Evolutionary conservation across 2,797 vertebrate genomes (phyloP).

Genomic region (Parotocinclus haroldoi): DNA sequence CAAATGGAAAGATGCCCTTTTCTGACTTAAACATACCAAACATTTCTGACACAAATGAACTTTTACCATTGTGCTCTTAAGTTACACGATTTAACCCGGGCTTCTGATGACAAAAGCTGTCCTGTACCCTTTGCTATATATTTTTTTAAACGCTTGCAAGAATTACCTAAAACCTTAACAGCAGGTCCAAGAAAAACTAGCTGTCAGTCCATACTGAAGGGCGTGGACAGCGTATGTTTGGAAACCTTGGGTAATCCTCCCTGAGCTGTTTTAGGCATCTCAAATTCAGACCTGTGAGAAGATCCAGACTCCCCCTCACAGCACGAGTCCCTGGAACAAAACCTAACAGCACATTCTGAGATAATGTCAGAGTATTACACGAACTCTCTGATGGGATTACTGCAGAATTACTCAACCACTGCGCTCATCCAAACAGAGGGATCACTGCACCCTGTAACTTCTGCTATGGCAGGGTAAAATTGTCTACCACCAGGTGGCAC

Average conservation of each 20-base stretch:
- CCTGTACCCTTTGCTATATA: no score
- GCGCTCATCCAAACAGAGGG: no score
- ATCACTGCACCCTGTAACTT: not conserved
- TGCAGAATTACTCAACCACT: not conserved
- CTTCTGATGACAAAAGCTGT: no score
- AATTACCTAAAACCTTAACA: no score
- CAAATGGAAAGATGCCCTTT: no score
- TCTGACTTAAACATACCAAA: no score
- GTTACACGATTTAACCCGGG: no score
- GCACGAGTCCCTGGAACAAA: not conserved
- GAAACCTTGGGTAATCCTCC: conserved; percentile 5
- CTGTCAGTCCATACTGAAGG: no score
- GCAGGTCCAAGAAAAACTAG: no score
- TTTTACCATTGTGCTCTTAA: no score
- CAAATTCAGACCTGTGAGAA: conserved; percentile 4
- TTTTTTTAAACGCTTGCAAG: no score
- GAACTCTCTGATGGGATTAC: not conserved
- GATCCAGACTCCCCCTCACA: conserved; percentile 1
- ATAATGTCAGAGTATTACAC: not conserved
- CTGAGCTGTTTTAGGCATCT: not conserved
- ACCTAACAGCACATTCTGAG: not conserved
- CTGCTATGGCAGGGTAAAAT: not conserved
- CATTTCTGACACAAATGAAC: no score
- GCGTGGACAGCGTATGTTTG: not conserved
- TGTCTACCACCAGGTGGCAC: conserved; percentile 48